Evolutionary conservation across 2,888 invertebrate species (phyloP), one percentile per base, ranked within the genome.

Genomic region (Stramonita haemastoma): DNA sequence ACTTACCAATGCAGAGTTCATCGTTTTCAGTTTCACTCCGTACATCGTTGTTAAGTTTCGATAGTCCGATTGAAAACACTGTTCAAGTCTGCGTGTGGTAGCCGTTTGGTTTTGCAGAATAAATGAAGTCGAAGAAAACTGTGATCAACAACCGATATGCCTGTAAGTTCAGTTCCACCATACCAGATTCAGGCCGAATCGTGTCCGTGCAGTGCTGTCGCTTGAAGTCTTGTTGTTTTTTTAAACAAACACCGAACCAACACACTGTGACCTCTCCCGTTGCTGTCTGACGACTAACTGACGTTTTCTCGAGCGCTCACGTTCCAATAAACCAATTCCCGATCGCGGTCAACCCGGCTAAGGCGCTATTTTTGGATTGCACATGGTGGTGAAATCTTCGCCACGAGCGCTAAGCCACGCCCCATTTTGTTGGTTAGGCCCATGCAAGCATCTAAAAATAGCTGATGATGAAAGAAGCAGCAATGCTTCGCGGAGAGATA

Each of bases 281-380:
- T 15, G 36, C 32, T 13, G 8, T 15, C 32, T 19, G 34, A 79
- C 81, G 81, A 36, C 1, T 26, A 26, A 83, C 81, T 83, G 81
- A 46, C 81, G 81, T 29, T 36, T 8, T 83, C 46, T 83, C 46
- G 81, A n/a, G 6, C 6, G 26, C 26, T 83, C 81, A 36, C 46
- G 81, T 46, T 83, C 13, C 36, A 46, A 83, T 83, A 26, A 83
- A 83, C 81, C 22, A 36, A 46, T 29, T 83, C 81, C 22, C 26
- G 22, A 13, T 5, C 26, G 22, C 22, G 81, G 81, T 83, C 81
- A 83, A 83, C 81, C 81, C 13, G 8, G 81, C 81, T 83, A 36
- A 83, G 46, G 13, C 46, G 36, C 81, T 83, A 83, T 83, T 83
- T 83, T 83, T 29, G 81, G 81, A 29, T 83, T 83, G 81, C 81